Evolutionary conservation across 2,888 invertebrate genomes (phyloP), one percentile per base, ranked within the genome.

Genomic region (Nebria brevicollis): DNA sequence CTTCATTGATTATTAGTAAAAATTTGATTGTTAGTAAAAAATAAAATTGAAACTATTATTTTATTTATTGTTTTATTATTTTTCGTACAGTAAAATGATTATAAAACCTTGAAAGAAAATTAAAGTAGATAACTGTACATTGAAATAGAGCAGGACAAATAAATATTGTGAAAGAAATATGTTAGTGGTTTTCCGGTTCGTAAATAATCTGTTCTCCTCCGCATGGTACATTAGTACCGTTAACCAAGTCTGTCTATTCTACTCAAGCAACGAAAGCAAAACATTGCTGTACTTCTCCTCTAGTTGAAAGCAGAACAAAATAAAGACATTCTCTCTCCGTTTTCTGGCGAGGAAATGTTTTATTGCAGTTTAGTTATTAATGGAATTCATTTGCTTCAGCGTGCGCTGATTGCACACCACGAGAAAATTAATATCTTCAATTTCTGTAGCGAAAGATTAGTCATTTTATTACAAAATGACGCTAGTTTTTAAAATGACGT

Each of bases 361-460:
- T 77, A 77, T 77, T 77, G 77, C 77, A 77, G 72, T 77, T 77
- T 77, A 77, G 77, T 77, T 77, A 77, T 77, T 77, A 77, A 77
- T 77, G 77, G 72, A 72, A 77, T 77, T 77, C 77, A 77, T 77
- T 77, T 72, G 72, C 54, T 72, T 72, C 11, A 54, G 54, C 54
- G 54, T 54, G 54, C 64, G 77, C 77, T 77, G 77, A 77, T 77
- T 77, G 77, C 70, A 77, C 77, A 54, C 70, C 72, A 72, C 72
- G 70, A 77, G 64, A 72, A 77, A 77, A 77, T 77, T 77, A 77
- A 77, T 77, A 77, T 77, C 77, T 77, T 77, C 72, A 72, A 77
- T 77, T 77, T 77, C 77, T 77, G 72, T 77, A 77, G 41, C 72
- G 72, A 13, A 54, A 65, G 77, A 77, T 72, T 77, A 72, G 72